These are phyloP conservation scores for Apotomis capreana DNA, from an alignment of 2,888 invertebrate genomes.

Conservation along the genomic window DNA sequence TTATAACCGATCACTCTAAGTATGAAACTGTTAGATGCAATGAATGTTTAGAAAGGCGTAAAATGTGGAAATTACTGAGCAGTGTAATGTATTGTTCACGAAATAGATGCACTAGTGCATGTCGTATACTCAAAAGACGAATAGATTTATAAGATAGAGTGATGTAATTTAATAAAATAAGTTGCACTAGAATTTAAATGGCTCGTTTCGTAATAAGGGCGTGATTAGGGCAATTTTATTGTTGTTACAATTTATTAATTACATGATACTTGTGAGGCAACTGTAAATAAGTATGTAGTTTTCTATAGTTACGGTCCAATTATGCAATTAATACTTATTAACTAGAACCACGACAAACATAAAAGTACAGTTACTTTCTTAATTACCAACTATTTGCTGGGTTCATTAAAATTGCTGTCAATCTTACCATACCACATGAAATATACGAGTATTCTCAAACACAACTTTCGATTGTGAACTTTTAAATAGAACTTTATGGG, in stretches of 20 bases:
- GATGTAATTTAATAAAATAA: slow-evolving; percentile 37
- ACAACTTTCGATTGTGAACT: too few species aligned
- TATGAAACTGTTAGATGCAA: not conserved
- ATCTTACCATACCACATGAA: not conserved
- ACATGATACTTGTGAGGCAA: not conserved
- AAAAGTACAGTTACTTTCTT: not conserved
- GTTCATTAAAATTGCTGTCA: not conserved
- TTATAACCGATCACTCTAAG: not conserved
- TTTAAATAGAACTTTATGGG: too few species aligned
- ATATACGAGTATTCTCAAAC: too few species aligned
- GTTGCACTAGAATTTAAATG: slow-evolving; percentile 10
- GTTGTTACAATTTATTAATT: slow-evolving; percentile 17
- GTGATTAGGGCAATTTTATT: slow-evolving; percentile 23
- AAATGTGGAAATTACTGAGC: not conserved
- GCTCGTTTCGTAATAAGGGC: slow-evolving; percentile 22
- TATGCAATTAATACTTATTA: not conserved
- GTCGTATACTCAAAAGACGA: slow-evolving; percentile 17
- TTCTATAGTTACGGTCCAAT: slow-evolving; percentile 13
- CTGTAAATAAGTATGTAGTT: not conserved
- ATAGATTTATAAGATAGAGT: slow-evolving; percentile 23
- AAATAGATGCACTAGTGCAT: slow-evolving; percentile 30
- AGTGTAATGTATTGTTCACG: slow-evolving; percentile 23
- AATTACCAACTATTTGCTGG: not conserved
- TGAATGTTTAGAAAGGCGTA: slow-evolving; percentile 15
- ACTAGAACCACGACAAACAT: too few species aligned